These are phyloP conservation scores for Panzeria rudis DNA, from an alignment of 2,888 invertebrate genomes.

Conservation along the genomic window DNA sequence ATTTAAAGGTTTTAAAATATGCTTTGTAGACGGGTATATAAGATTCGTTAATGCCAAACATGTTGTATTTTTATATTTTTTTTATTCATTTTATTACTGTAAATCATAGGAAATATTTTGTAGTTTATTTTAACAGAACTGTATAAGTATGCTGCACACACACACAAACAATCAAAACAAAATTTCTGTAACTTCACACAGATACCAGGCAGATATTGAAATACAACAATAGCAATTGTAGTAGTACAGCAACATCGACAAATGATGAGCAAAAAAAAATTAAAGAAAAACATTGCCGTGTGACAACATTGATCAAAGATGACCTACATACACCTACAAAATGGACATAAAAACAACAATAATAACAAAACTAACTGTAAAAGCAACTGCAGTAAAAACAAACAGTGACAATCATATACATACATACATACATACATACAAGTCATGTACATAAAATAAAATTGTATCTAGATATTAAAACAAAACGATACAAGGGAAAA, in stretches of 20 bases:
- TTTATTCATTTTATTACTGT: slow-evolving; percentile 35
- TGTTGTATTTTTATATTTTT: not conserved
- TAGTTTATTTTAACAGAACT: slow-evolving; percentile 51
- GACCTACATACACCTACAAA: slow-evolving; percentile 71
- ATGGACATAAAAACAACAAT: slow-evolving; percentile 54
- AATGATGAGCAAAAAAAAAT: slow-evolving; percentile 35
- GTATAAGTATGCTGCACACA: slow-evolving; percentile 7
- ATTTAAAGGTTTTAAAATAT: no score
- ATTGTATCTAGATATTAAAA: slow-evolving; percentile 65
- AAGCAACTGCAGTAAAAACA: slow-evolving; percentile 19
- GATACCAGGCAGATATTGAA: slow-evolving; percentile 41
- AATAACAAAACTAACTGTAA: slow-evolving; percentile 54
- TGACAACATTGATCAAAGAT: slow-evolving; percentile 71
- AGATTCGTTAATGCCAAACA: not conserved
- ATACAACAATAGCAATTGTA: slow-evolving; percentile 39
- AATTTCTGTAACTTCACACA: slow-evolving; percentile 30
- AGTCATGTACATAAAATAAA: slow-evolving; percentile 45
- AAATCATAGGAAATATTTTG: slow-evolving; percentile 64
- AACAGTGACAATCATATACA: slow-evolving; percentile 1
- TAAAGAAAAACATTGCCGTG: slow-evolving; percentile 62
- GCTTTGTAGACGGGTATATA: not conserved
- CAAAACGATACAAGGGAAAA: slow-evolving; percentile 25
- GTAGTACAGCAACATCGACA: slow-evolving; percentile 41
- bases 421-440: not conserved
- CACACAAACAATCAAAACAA: not conserved